Conservation (phyloP, 1,140 invertebrate genomes). For the Euschistus heros region DNA sequence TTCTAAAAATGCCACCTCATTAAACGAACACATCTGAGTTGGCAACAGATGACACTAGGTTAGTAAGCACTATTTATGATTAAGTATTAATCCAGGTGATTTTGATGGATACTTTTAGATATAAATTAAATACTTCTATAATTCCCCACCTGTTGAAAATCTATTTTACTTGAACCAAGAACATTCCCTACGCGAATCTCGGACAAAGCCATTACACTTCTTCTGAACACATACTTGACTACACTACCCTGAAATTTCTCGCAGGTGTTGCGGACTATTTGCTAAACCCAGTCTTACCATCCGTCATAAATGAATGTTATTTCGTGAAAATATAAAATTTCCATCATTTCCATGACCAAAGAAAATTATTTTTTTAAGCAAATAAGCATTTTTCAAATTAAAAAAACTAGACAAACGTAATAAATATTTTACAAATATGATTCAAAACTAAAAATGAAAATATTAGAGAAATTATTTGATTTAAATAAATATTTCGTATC, state of each 20-base stretch:
- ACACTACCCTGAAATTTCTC: constrained; percentile 14
- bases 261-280: constrained; percentile 7
- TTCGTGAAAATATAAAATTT: too few species aligned
- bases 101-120: background rate
- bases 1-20: constrained; percentile 12
- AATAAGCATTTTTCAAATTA: too few species aligned
- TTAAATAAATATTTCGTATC: too few species aligned
- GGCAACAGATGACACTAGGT: constrained; percentile 20
- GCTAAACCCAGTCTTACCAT: background rate
- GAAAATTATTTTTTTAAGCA: too few species aligned
- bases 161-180: constrained; percentile 20
- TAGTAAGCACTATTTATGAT: constrained; percentile 1
- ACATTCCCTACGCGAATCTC: constrained; percentile 26
- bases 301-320: too few species aligned
- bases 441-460: too few species aligned
- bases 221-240: constrained; percentile 18
- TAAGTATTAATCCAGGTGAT: constrained; percentile 1
- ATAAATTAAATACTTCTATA: background rate
- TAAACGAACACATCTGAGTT: constrained; percentile 25
- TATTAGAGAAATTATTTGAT: too few species aligned
- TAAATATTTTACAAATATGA: too few species aligned
- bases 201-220: constrained; percentile 26
- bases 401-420: too few species aligned
- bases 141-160: constrained; percentile 20
- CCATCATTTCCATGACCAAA: too few species aligned